phyloP scores from a whole-genome alignment of 1,140 invertebrate species.

The Drusus annulatus region DNA sequence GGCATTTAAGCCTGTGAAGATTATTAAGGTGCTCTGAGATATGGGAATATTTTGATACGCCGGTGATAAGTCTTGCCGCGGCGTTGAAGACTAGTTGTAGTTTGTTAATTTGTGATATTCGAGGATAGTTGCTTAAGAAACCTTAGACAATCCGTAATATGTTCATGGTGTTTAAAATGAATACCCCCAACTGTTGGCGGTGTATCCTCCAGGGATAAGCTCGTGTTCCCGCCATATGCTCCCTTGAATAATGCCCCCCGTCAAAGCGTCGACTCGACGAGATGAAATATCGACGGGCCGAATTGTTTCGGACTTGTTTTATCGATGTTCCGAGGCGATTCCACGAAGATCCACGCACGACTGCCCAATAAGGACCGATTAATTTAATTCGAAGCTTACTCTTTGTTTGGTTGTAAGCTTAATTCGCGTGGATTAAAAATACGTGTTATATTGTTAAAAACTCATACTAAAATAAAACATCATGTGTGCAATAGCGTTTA shows the following conservation, averaged over 20 bases:
- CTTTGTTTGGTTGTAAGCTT: neutral
- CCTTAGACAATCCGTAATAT: too few relatives aligned
- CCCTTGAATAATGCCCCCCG: slow-evolving; percentile 5
- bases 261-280: slow-evolving; percentile 10
- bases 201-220: neutral
- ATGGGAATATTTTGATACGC: too few relatives aligned
- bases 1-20: too few relatives aligned
- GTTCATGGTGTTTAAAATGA: too few relatives aligned
- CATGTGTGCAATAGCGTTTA: too few relatives aligned
- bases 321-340: too few relatives aligned
- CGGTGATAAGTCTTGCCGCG: too few relatives aligned
- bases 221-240: neutral
- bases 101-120: too few relatives aligned
- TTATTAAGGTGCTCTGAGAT: too few relatives aligned
- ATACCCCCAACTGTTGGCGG: too few relatives aligned
- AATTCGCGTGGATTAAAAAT: neutral
- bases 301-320: slow-evolving; percentile 1
- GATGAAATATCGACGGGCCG: slow-evolving; percentile 7
- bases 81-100: too few relatives aligned
- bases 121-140: too few relatives aligned
- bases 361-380: neutral
- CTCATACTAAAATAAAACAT: neutral
- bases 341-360: neutral
- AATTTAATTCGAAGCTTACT: neutral
- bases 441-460: neutral